Evolutionary conservation across 1,140 invertebrate species (phyloP), one percentile per base, ranked within the genome.

Genomic region (Rhopalosiphum padi): DNA sequence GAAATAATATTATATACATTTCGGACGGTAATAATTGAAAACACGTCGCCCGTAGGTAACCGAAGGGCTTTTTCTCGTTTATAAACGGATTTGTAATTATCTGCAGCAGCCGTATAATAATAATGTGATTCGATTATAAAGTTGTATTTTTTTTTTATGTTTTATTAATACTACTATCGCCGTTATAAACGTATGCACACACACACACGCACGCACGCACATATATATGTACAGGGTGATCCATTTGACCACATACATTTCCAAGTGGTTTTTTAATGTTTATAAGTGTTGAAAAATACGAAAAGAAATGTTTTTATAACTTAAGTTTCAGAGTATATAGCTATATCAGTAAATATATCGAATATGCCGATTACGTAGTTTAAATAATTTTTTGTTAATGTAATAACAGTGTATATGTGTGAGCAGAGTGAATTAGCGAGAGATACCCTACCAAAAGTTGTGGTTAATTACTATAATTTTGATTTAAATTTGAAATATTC

Each of bases 11-110:
- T 87, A 87, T 87, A 89, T 41, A 68, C 41, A 60, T 90, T 60
- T 60, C 53, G 53, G 51, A 90, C 53, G 35, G 18, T 92, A 85
- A 37, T 85, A 93, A 93, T 93, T 93, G 82, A 93, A 93, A 91
- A 93, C 77, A 48, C 91, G 77, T 93, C 91, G 91, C 91, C 91
- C 11, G 41, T n/a, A 53, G 91, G 91, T 93, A 77, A 86, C n/a
- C 82, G 48, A 41, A 15, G 53, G 53, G 8, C 55, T 41, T 90
- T 68, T 90, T 90, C 37, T 68, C 89, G 55, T 90, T 90, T 90
- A 43, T 60, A 90, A 89, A 48, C 37, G 18, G 6, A 51, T 91
- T n/a, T 89, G 90, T 68, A 77, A 91, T 77, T 77, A 91, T 91
- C 90, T 68, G 68, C 90, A 91, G 90, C 51, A 87, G 30, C 46